Conservation (phyloP, 2,797 vertebrate genomes). For the Macrochelys suwanniensis region DNA sequence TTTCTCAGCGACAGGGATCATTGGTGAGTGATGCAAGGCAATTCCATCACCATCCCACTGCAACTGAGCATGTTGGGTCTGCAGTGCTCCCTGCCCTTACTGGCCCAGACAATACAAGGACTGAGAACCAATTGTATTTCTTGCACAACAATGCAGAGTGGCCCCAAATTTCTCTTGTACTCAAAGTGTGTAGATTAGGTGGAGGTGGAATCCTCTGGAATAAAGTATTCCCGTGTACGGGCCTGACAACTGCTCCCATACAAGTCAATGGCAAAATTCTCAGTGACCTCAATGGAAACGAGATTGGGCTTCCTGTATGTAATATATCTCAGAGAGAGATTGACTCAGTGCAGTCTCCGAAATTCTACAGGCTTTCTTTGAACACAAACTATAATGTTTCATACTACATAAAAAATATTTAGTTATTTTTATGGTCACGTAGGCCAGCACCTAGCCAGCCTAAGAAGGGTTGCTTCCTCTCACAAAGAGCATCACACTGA, state of each 20-base stretch:
- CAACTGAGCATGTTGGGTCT: neutral
- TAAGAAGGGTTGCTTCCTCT: too few relatives aligned
- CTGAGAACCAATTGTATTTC: neutral
- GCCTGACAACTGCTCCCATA: neutral
- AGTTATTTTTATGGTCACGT: too few relatives aligned
- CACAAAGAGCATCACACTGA: neutral
- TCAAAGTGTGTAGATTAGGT: neutral
- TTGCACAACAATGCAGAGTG: neutral
- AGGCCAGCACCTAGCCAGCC: too few relatives aligned
- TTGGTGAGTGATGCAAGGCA: too few relatives aligned
- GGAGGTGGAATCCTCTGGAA: neutral
- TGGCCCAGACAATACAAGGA: neutral
- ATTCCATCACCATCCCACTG: too few relatives aligned
- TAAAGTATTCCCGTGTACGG: neutral
- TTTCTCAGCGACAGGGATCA: too few relatives aligned
- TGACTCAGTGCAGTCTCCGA: slow-evolving; percentile 31
- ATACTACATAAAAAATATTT: neutral
- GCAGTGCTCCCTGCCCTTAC: neutral
- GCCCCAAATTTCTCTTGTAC: neutral
- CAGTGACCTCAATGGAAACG: too few relatives aligned
- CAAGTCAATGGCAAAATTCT: too few relatives aligned
- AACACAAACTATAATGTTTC: slow-evolving; percentile 21
- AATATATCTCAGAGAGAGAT: neutral
- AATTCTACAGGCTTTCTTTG: neutral
- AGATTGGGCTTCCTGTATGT: too few relatives aligned